These are phyloP conservation scores for Latrodectus elegans DNA, from an alignment of 2,888 invertebrate species.

Conservation along the genomic window DNA sequence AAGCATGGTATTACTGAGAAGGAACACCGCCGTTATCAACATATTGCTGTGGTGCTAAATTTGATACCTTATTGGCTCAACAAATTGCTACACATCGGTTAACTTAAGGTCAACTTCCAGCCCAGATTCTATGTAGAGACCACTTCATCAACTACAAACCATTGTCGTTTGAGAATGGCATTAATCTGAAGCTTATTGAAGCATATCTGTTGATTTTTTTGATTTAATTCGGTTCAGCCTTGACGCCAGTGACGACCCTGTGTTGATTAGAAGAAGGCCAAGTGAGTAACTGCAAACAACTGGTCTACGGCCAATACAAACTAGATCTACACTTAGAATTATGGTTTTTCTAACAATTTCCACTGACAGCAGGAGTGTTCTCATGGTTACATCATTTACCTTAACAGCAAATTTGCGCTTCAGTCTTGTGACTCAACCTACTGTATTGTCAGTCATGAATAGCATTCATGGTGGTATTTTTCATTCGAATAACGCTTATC, in stretches of 20 bases:
- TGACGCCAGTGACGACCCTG: neutral
- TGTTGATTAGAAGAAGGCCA: neutral
- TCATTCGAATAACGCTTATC: constrained; percentile 3
- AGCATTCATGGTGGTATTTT: neutral
- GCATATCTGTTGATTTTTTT: neutral
- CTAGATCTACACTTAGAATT: neutral
- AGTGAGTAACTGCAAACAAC: neutral
- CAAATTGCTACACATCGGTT: no score
- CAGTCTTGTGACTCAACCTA: constrained; percentile 7
- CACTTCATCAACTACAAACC: no score
- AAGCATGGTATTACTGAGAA: no score
- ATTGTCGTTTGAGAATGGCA: no score
- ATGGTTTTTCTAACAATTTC: neutral
- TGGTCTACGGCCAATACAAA: neutral
- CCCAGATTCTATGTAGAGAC: no score
- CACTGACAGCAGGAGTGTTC: neutral
- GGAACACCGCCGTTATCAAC: no score
- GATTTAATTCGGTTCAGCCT: neutral
- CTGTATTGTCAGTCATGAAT: neutral
- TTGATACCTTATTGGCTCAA: no score
- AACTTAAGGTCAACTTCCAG: no score
- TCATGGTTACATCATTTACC: neutral
- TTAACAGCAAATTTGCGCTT: constrained; percentile 12
- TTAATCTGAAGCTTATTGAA: neutral
- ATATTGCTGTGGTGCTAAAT: no score